Evolutionary conservation across 2,113 vertebrate genomes (phyloP).

Genomic region (Ibidorhyncha struthersii): DNA sequence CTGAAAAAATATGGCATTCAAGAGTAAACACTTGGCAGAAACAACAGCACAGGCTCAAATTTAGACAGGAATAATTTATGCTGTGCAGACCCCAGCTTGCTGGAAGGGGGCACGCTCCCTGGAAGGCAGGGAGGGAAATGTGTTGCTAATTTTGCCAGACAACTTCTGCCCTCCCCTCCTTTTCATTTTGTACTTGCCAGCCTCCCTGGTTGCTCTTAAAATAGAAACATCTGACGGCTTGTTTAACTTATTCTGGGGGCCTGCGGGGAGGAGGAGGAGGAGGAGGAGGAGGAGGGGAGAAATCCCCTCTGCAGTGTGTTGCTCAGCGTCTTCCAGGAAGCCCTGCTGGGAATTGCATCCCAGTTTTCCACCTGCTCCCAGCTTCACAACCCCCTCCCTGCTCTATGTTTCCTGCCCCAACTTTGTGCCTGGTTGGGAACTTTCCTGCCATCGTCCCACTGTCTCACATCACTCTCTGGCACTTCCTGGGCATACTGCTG

Average conservation of each 20-base stretch:
- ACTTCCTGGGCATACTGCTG: fast-evolving
- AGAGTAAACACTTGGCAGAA: conserved; percentile 32
- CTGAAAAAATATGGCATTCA: conserved; percentile 26
- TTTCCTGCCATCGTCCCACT: not conserved
- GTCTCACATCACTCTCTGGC: not conserved
- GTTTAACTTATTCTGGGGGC: conserved; percentile 25
- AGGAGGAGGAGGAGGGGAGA: not conserved
- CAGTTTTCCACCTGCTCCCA: not conserved
- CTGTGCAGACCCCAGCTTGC: not conserved
- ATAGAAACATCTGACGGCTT: conserved; percentile 40
- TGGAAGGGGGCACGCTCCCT: not conserved
- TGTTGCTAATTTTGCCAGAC: conserved; percentile 59
- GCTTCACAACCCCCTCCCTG: not conserved
- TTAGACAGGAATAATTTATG: conserved; percentile 38
- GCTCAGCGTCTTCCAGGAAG: not conserved
- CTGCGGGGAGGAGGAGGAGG: not conserved
- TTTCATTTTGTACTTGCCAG: conserved; percentile 57
- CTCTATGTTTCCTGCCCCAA: not conserved
- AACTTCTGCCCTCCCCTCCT: conserved; percentile 25
- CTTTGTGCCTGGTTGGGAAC: not conserved
- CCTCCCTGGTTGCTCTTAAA: conserved; percentile 49
- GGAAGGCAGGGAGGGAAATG: conserved; percentile 37
- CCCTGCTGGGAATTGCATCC: not conserved
- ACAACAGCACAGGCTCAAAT: conserved; percentile 6
- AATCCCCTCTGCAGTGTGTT: not conserved